phyloP scores from a whole-genome alignment of 2,113 vertebrate genomes.

The Opisthocomus hoazin region DNA sequence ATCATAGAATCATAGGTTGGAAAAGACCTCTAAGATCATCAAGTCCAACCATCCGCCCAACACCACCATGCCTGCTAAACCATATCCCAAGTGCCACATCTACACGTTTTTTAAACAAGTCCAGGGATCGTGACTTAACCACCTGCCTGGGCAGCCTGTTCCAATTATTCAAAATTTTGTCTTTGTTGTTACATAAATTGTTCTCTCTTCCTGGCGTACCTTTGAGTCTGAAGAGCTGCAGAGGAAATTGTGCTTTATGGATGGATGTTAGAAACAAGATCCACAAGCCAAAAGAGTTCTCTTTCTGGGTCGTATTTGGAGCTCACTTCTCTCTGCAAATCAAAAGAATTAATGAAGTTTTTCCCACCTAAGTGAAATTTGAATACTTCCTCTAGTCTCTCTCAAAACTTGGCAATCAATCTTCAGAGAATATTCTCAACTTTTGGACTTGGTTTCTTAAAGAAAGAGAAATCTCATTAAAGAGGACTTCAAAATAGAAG shows the following conservation, averaged over 20 bases:
- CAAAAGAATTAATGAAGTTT: neutral
- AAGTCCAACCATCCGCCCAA: too few species aligned
- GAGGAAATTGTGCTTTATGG: neutral
- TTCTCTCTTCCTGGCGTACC: neutral
- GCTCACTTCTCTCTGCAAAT: neutral
- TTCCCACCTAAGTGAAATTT: neutral
- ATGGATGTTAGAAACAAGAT: neutral
- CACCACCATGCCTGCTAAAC: too few species aligned
- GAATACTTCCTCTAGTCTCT: neutral
- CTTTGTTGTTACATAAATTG: neutral
- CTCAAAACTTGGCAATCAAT: neutral
- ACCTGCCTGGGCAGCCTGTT: too few species aligned
- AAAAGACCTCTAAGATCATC: too few species aligned
- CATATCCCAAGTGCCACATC: too few species aligned
- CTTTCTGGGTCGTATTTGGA: neutral
- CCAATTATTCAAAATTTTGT: neutral
- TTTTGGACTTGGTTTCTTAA: neutral
- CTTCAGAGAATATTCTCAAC: neutral
- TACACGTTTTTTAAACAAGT: too few species aligned
- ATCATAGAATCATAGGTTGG: too few species aligned
- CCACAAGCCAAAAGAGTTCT: neutral
- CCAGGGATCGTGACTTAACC: too few species aligned
- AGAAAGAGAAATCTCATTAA: neutral
- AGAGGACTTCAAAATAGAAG: neutral
- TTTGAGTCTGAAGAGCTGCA: neutral